Conservation (phyloP, 2,113 vertebrate species). For the Nannospalax galili region DNA sequence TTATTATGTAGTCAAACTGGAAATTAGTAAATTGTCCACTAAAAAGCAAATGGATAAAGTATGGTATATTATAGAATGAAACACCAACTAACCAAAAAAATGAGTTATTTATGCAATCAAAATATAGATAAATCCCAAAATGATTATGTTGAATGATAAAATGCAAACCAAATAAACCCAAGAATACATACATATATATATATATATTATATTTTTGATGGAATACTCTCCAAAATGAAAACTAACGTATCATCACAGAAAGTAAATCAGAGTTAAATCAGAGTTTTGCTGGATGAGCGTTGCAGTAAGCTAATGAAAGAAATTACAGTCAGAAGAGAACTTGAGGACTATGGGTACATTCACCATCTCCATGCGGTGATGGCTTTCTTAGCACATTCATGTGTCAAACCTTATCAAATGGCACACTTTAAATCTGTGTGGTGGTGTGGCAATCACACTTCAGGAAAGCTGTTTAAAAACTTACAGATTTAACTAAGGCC, state of each 20-base stretch:
- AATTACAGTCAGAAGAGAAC: not conserved
- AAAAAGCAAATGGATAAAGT: not conserved
- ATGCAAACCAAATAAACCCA: not conserved
- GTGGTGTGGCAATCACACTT: not conserved
- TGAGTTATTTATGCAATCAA: not conserved
- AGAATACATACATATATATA: too few relatives aligned
- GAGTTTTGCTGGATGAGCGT: not conserved
- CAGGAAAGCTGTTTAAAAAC: not conserved
- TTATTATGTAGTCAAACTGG: not conserved
- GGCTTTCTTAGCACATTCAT: not conserved
- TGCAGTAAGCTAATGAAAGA: not conserved
- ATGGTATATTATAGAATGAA: not conserved
- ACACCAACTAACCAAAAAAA: not conserved
- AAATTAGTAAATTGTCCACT: not conserved
- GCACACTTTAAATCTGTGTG: not conserved
- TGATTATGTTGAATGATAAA: not conserved
- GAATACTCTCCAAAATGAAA: not conserved
- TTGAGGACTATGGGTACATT: not conserved
- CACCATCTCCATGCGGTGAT: not conserved
- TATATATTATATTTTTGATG: not conserved
- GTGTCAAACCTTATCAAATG: not conserved
- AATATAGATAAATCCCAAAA: slow-evolving; percentile 23
- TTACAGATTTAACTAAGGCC: not conserved
- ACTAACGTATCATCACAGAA: not conserved
- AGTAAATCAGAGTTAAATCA: not conserved